phyloP scores from a whole-genome alignment of 2,888 invertebrate species.

The Pyrrhia umbra region DNA sequence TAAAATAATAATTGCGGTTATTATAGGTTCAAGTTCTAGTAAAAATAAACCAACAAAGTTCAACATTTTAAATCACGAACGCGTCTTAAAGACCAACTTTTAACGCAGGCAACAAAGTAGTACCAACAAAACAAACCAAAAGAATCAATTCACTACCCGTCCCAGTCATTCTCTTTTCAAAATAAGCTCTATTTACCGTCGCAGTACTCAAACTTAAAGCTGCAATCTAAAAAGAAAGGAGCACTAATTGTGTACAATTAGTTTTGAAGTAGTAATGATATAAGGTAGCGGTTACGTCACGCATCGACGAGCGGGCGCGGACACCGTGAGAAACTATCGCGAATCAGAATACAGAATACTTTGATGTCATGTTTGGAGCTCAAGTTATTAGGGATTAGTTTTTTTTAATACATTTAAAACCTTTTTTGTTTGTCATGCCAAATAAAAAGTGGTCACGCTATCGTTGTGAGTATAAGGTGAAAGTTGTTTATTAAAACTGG shows the following conservation, averaged over 20 bases:
- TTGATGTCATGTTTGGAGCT: conserved; percentile 36
- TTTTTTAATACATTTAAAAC: conserved; percentile 5
- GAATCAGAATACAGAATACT: conserved; percentile 40
- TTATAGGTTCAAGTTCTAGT: too few relatives aligned
- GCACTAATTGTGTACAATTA: conserved; percentile 57
- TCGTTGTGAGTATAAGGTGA: neutral
- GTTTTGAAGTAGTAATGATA: conserved; percentile 57
- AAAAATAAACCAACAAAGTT: neutral
- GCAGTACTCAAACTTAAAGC: conserved; percentile 40
- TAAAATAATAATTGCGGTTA: neutral
- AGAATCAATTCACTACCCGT: conserved; percentile 1
- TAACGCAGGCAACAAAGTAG: neutral
- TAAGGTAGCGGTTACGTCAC: conserved; percentile 58
- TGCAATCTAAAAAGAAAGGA: conserved; percentile 51
- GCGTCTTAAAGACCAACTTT: neutral
- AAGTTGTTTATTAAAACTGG: too few relatives aligned
- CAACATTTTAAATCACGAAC: neutral
- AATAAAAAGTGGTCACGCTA: neutral
- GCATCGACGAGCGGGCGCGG: conserved; percentile 50
- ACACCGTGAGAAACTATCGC: conserved; percentile 60
- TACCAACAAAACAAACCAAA: conserved; percentile 13
- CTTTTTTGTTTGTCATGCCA: neutral
- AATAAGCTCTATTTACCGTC: conserved; percentile 41
- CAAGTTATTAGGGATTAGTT: conserved; percentile 22
- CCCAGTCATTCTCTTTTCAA: conserved; percentile 26